These are phyloP conservation scores for Catocala fraxini DNA, from an alignment of 2,888 invertebrate species.

Conservation along the genomic window DNA sequence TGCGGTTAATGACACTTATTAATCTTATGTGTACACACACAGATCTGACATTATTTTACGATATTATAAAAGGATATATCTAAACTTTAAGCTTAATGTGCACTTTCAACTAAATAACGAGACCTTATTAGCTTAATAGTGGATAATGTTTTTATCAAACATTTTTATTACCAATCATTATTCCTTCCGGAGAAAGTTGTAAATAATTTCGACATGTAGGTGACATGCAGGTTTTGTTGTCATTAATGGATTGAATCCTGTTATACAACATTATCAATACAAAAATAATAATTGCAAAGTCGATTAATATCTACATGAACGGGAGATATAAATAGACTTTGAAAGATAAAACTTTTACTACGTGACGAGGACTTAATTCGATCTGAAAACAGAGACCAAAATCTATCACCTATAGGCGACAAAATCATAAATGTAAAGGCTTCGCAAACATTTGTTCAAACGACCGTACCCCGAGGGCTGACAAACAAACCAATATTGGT, in stretches of 20 bases:
- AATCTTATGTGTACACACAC: not conserved
- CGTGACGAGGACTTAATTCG: not conserved
- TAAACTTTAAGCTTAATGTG: not conserved
- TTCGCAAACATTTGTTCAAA: constrained; percentile 45
- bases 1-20: not conserved
- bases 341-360: not conserved
- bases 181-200: constrained; percentile 26
- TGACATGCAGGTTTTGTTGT: constrained; percentile 11
- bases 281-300: not conserved
- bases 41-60: no score
- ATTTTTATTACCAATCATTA: constrained; percentile 16
- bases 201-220: constrained; percentile 7
- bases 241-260: constrained; percentile 9
- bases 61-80: constrained; percentile 1
- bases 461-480: constrained; percentile 34
- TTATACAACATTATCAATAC: not conserved
- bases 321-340: no score
- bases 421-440: constrained; percentile 41
- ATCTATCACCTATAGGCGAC: constrained; percentile 8
- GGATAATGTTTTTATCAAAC: constrained; percentile 10
- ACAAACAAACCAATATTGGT: constrained; percentile 50
- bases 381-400: not conserved
- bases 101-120: constrained; percentile 10
- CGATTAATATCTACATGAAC: not conserved
- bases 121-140: constrained; percentile 11